A percentile compares a stretch with the other conserved stretches of the same genome.
phyloP scores from a whole-genome alignment of 2,888 invertebrate genomes.

The Drosophila yooni region DNA sequence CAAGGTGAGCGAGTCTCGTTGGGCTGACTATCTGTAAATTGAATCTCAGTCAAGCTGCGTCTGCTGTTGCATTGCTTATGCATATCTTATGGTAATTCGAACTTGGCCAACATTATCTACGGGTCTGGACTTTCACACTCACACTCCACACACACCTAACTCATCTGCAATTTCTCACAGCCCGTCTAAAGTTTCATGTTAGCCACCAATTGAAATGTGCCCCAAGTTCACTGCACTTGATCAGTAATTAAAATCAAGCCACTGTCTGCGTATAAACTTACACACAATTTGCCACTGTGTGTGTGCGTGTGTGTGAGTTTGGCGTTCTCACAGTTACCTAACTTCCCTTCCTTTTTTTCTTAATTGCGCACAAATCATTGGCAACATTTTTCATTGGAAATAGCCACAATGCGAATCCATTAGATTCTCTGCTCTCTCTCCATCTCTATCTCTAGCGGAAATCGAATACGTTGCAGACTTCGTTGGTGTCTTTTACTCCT shows the following conservation, averaged over 20 bases:
- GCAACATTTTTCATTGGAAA: constrained; percentile 57
- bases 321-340: constrained; percentile 53
- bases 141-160: not conserved
- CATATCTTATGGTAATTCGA: constrained; percentile 76
- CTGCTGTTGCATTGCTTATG: constrained; percentile 56
- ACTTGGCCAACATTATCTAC: constrained; percentile 54
- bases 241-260: constrained; percentile 66
- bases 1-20: constrained; percentile 67
- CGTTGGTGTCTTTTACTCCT: constrained; percentile 25
- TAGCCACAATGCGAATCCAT: constrained; percentile 34
- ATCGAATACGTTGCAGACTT: constrained; percentile 34
- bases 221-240: constrained; percentile 68
- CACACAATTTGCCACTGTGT: not conserved
- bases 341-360: constrained; percentile 48
- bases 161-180: constrained; percentile 65
- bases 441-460: constrained; percentile 57
- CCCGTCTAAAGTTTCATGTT: constrained; percentile 55
- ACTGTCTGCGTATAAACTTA: constrained; percentile 29
- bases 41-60: constrained; percentile 59
- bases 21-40: constrained; percentile 48
- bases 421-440: constrained; percentile 47
- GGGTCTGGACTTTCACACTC: constrained; percentile 51
- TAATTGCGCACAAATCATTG: constrained; percentile 57
- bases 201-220: constrained; percentile 38
- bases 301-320: constrained; percentile 1